Base-by-base conservation (phyloP, 2,113 vertebrate genomes). In the Corythornis cristatus region DNA sequence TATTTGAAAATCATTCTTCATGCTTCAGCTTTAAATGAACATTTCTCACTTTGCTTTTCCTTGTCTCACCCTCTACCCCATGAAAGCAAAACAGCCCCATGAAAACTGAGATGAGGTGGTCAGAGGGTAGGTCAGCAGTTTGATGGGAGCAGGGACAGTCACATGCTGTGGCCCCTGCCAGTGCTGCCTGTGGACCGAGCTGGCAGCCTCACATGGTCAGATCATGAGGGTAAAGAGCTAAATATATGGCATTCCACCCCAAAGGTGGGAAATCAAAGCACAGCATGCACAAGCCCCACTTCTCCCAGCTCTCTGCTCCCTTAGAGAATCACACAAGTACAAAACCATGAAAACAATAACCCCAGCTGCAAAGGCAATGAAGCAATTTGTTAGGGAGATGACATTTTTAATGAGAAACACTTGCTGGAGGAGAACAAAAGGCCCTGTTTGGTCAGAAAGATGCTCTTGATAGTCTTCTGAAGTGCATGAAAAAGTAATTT, bases 361-460 rank as follows among this genome's bases (percentile, higher is more conserved):
- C 96, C 97, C 98, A 98, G 98, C 98, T 98, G 98, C 93, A 96
- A 96, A 97, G 97, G 96, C 96, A 98, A 96, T 93, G 89, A 97
- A 96, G 97, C 97, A 97, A 98, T 99, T 98, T 98, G 98, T 98
- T 98, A 98, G 95, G 96, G 98, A 98, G 98, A 98, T 98, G 98
- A 99, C 98, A 98, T 97, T 97, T 97, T 97, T 98, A 99, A 99
- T 98, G 97, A 98, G 97, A 99, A 99, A 98, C 99, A 98, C 98
- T 99, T 98, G 98, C 97, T 96, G 94, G 96, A 95, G 93, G 97
- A 98, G 98, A 98, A 98, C 97, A 98, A 98, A 97, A 98, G 96
- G 93, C 96, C 96, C 96, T 97, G 97, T 97, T 97, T 97, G 95
- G 97, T 96, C 95, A 96, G 95, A 97, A 95, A 81, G 97, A 97